These are phyloP conservation scores for Luehdorfia chinensis DNA, from an alignment of 1,140 invertebrate species.

Conservation along the genomic window DNA sequence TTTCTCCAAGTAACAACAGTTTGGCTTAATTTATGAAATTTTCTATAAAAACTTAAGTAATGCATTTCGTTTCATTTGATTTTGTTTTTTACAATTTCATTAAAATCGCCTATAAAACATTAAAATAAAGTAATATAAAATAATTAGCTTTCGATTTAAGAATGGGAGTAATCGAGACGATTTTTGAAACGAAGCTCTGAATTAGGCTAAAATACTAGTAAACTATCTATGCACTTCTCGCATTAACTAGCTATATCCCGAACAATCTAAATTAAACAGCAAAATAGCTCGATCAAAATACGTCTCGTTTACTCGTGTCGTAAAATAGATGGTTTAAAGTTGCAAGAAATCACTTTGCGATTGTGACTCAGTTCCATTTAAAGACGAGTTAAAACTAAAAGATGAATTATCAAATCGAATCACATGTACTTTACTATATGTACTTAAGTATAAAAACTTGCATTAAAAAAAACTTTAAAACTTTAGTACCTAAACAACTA, in stretches of 20 bases:
- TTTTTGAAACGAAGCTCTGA: slow-evolving; percentile 21
- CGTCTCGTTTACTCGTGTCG: slow-evolving; percentile 32
- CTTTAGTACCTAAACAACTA: slow-evolving; percentile 58
- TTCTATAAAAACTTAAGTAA: slow-evolving; percentile 52
- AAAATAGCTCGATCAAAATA: slow-evolving; percentile 29
- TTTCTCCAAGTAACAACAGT: slow-evolving; percentile 72
- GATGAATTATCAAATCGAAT: slow-evolving; percentile 64
- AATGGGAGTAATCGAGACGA: slow-evolving; percentile 34
- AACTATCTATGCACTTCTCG: slow-evolving; percentile 9
- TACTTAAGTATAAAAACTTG: slow-evolving; percentile 69
- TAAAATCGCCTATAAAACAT: slow-evolving; percentile 48
- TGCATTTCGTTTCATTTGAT: slow-evolving; percentile 43
- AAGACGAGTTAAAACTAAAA: slow-evolving; percentile 30
- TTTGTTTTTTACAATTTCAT: slow-evolving; percentile 40
- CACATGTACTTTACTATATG: slow-evolving; percentile 69
- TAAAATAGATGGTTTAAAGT: slow-evolving; percentile 28
- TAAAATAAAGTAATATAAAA: slow-evolving; percentile 41
- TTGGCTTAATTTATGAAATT: slow-evolving; percentile 62
- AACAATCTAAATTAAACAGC: neutral
- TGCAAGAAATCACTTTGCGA: slow-evolving; percentile 10
- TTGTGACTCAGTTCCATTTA: slow-evolving; percentile 15
- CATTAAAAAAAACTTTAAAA: slow-evolving; percentile 56
- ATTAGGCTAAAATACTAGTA: slow-evolving; percentile 14
- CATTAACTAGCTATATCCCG: neutral
- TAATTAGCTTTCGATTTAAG: slow-evolving; percentile 27